Conservation (phyloP, 2,113 vertebrate species). For the Plectropomus leopardus region DNA sequence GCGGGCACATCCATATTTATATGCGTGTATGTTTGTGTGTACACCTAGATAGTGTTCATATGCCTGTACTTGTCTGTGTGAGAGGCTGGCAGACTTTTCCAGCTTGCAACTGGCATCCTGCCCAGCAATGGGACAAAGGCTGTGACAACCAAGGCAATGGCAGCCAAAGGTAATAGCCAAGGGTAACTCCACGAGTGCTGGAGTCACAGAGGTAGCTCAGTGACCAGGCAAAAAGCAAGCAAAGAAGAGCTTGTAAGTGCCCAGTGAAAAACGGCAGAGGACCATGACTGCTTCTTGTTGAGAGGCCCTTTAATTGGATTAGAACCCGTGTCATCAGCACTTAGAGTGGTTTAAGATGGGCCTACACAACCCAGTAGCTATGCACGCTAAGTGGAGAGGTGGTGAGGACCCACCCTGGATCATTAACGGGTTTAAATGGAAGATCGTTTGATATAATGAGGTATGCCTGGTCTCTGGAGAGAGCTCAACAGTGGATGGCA, state of each 20-base stretch:
- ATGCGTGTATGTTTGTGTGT: conserved; percentile 16
- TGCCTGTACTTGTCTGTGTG: conserved; percentile 16
- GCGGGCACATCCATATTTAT: conserved; percentile 21
- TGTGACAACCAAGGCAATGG: conserved; percentile 47
- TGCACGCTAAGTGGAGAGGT: conserved; percentile 48
- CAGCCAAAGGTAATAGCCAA: conserved; percentile 63
- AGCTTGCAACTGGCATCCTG: conserved; percentile 56
- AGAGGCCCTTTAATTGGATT: conserved; percentile 70
- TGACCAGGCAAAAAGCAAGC: conserved; percentile 45
- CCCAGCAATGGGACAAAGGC: conserved; percentile 59
- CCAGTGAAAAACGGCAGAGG: conserved; percentile 36
- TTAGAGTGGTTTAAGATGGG: conserved; percentile 65
- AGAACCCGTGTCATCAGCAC: conserved; percentile 56
- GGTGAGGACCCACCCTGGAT: conserved; percentile 52
- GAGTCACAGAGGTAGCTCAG: conserved; percentile 48
- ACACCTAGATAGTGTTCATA: conserved; percentile 19
- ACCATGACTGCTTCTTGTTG: conserved; percentile 36
- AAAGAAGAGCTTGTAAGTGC: conserved; percentile 45
- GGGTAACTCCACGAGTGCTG: conserved; percentile 56
- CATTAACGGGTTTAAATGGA: conserved; percentile 64
- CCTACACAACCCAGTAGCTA: conserved; percentile 42
- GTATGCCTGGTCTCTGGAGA: conserved; percentile 67
- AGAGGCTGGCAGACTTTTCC: conserved; percentile 32
- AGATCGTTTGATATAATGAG: conserved; percentile 76
- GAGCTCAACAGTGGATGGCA: conserved; percentile 55